phyloP scores from a whole-genome alignment of 1,140 invertebrate species.

The Heliconius hermathena region DNA sequence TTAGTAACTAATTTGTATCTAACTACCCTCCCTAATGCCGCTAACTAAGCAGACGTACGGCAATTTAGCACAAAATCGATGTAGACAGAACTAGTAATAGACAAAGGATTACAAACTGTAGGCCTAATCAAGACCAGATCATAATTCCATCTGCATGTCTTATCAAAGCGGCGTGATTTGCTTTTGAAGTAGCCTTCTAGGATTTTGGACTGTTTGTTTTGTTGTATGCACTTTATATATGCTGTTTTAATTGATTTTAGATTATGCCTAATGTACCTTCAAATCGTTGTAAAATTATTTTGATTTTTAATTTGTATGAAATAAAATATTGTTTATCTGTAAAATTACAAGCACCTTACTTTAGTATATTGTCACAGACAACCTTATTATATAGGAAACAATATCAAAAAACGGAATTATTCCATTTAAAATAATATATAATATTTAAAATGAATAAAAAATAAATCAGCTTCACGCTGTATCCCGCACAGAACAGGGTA shows the following conservation, averaged over 20 bases:
- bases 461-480: too few relatives aligned
- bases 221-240: background rate
- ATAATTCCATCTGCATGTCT: constrained; percentile 52
- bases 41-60: constrained; percentile 41
- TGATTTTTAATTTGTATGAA: too few relatives aligned
- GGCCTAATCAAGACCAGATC: constrained; percentile 40
- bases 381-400: too few relatives aligned
- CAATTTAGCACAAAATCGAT: constrained; percentile 41
- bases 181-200: constrained; percentile 5
- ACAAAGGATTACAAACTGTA: constrained; percentile 49
- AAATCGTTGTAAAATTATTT: too few relatives aligned
- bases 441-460: too few relatives aligned
- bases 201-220: background rate
- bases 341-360: too few relatives aligned
- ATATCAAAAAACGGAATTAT: too few relatives aligned
- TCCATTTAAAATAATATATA: too few relatives aligned
- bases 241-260: background rate
- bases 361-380: too few relatives aligned
- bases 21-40: constrained; percentile 32
- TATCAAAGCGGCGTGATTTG: constrained; percentile 46
- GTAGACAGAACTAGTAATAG: constrained; percentile 43
- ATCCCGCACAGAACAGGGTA: too few relatives aligned
- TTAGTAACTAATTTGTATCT: constrained; percentile 36
- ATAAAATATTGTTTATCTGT: too few relatives aligned
- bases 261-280: too few relatives aligned